A percentile compares a stretch with the other conserved stretches of the same genome.
phyloP scores from a whole-genome alignment of 2,888 invertebrate species.

The Thecocarcelia acutangulata region DNA sequence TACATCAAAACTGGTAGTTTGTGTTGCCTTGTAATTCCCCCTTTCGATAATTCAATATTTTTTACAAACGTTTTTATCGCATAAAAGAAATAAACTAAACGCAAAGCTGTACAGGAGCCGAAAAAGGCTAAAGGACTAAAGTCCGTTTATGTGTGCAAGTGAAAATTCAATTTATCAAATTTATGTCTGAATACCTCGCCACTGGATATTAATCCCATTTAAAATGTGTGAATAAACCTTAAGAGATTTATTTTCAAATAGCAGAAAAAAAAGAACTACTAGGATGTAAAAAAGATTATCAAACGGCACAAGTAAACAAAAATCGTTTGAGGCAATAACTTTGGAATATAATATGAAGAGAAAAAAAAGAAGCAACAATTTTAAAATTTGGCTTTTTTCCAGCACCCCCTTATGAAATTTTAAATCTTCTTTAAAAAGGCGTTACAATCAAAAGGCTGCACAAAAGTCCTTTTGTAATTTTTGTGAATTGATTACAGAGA shows the following conservation, averaged over 20 bases:
- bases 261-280: neutral
- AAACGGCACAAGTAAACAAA: slow-evolving; percentile 30
- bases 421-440: slow-evolving; percentile 48
- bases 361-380: slow-evolving; percentile 57
- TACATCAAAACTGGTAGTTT: too few relatives aligned
- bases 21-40: too few relatives aligned
- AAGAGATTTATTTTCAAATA: slow-evolving; percentile 45
- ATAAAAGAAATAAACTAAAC: too few relatives aligned
- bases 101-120: too few relatives aligned
- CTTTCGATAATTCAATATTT: too few relatives aligned
- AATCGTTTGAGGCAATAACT: slow-evolving; percentile 30
- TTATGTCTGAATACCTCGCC: slow-evolving; percentile 64
- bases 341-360: slow-evolving; percentile 14
- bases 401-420: slow-evolving; percentile 65
- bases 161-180: slow-evolving; percentile 42
- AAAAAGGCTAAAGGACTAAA: slow-evolving; percentile 4
- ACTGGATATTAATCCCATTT: slow-evolving; percentile 75
- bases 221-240: slow-evolving; percentile 75
- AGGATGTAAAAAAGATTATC: slow-evolving; percentile 1
- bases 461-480: slow-evolving; percentile 17
- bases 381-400: slow-evolving; percentile 18
- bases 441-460: slow-evolving; percentile 39
- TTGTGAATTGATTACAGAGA: neutral
- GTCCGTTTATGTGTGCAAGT: neutral
- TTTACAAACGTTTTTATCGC: too few relatives aligned